Evolutionary conservation across 2,797 vertebrate species (phyloP), one percentile per base, ranked within the genome.

Genomic region (Rachycentron canadum): DNA sequence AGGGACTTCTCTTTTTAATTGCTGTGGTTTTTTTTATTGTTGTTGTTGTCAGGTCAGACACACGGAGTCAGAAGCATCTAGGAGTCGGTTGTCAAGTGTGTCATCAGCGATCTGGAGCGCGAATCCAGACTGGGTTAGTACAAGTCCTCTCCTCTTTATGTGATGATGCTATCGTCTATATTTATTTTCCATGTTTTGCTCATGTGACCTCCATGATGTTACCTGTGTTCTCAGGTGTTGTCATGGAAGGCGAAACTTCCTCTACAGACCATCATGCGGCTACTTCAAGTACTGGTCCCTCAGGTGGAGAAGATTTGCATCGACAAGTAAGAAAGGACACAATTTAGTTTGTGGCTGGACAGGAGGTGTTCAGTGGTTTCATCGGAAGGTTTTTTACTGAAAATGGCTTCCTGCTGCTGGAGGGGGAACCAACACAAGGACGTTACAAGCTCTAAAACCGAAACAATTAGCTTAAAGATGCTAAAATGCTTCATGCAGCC

Each of bases 241-340:
- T 97, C 96, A 13, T 99, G 98, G 98, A 99, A 99, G 88, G 91
- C 94, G 0, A 99, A 97, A 82, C 95, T 99, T 68, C 98, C 98
- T 0, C 93, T 99, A 19, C 98, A 99, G 92, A 99, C 98, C 79
- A 99, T 99, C 92, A 99, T 99, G 98, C 68, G 98, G 25, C 94
- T 99, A 60, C 90, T 99, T 10, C 98, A 99, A 81, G 98, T 99
- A 8, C 93, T 99, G 83, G 98, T 99, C 0, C 98, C 98, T 43
- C 98, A 99, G 88, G 98, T 99, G 93, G 98, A 99, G 93, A 99
- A 99, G 93, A 99, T 99, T 86, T 99, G 98, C 92, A 99, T 99
- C 23, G 98, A 99, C 94, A 99, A 99, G 98, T 99, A 91, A 93
- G 97, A 76, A 43, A 26, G 5, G 0, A 7, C 0, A 0, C 17